Evolutionary conservation across 2,888 invertebrate genomes (phyloP).

Genomic region (Amiota mariae): DNA sequence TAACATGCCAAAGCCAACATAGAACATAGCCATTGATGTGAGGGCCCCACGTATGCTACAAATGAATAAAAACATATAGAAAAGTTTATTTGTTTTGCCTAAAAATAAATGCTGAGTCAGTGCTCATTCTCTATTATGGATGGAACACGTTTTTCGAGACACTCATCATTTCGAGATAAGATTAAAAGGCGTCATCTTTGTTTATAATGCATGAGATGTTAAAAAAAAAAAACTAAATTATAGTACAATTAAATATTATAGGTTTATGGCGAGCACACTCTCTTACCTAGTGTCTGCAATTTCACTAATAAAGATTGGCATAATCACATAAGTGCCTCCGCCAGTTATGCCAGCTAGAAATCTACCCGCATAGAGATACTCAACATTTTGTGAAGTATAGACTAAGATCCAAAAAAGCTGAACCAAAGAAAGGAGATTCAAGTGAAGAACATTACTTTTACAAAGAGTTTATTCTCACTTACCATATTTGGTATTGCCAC

Average conservation of each 20-base stretch:
- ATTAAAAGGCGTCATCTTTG: no score
- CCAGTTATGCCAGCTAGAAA: slow-evolving; percentile 62
- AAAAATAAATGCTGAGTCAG: no score
- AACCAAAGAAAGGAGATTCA: not conserved
- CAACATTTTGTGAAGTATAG: slow-evolving; percentile 54
- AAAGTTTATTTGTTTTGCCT: no score
- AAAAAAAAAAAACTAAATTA: no score
- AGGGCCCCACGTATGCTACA: slow-evolving; percentile 61
- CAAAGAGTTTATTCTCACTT: slow-evolving; percentile 31
- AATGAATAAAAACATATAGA: no score
- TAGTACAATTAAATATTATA: no score
- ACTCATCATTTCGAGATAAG: no score
- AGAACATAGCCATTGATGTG: slow-evolving; percentile 61
- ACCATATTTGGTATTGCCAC: slow-evolving; percentile 64
- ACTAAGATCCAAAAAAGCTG: slow-evolving; percentile 65
- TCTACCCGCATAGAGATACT: slow-evolving; percentile 62
- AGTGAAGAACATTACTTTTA: slow-evolving; percentile 32
- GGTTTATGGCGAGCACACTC: slow-evolving; percentile 36
- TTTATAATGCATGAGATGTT: no score
- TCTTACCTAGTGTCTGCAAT: slow-evolving; percentile 62
- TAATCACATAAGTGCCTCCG: slow-evolving; percentile 62
- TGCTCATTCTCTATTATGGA: no score
- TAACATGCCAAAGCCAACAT: slow-evolving; percentile 62
- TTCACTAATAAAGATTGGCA: slow-evolving; percentile 67
- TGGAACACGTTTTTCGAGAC: no score